These are phyloP conservation scores for Hippocampus barbouri DNA, from an alignment of 2,113 vertebrate species.

Conservation along the genomic window DNA sequence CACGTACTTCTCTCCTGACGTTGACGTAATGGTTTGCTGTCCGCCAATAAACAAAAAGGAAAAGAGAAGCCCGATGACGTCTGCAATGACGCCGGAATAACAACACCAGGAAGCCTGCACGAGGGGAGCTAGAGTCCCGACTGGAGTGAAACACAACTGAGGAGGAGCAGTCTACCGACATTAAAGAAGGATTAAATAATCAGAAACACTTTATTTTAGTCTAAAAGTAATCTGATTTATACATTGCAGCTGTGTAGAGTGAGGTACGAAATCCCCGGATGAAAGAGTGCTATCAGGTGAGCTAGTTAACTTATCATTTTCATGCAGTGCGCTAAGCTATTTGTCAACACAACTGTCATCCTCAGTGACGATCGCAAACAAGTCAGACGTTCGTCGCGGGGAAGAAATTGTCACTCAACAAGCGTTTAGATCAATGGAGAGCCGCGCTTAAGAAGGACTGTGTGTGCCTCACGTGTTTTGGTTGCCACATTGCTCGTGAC, in stretches of 20 bases:
- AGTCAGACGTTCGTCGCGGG: too few relatives aligned
- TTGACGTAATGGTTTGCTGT: neutral
- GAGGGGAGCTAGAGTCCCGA: neutral
- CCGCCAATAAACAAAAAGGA: neutral
- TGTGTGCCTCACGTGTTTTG: neutral
- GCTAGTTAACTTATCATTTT: slow-evolving; percentile 1
- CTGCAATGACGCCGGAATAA: neutral
- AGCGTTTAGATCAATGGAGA: neutral
- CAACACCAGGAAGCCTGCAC: neutral
- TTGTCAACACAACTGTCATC: slow-evolving; percentile 24
- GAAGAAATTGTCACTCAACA: too few relatives aligned
- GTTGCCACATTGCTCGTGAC: neutral
- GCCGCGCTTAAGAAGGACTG: neutral
- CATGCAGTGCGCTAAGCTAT: slow-evolving; percentile 15
- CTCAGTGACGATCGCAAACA: neutral
- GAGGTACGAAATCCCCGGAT: neutral
- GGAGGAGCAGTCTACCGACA: neutral
- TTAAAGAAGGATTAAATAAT: neutral
- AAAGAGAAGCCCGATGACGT: neutral
- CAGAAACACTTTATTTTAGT: neutral
- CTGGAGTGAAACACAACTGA: neutral
- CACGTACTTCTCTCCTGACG: neutral
- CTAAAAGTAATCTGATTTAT: neutral
- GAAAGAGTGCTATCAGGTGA: slow-evolving; percentile 28
- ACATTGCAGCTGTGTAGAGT: neutral